phyloP scores from a whole-genome alignment of 2,113 vertebrate genomes.

The Verasper variegatus region DNA sequence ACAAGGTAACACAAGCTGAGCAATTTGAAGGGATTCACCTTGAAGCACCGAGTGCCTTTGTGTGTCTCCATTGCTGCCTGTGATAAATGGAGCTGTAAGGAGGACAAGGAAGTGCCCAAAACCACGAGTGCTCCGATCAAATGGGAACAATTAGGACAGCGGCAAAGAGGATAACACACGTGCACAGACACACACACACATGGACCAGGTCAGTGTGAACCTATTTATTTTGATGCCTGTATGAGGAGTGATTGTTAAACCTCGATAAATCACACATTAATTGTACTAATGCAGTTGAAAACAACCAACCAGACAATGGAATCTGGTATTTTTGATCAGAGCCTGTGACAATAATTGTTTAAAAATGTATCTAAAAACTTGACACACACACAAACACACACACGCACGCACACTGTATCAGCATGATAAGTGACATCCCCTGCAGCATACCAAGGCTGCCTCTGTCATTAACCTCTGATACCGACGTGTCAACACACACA shows the following conservation, averaged over 20 bases:
- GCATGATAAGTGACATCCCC: constrained; percentile 69
- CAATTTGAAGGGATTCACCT: constrained; percentile 75
- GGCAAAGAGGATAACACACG: constrained; percentile 36
- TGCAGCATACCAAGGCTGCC: constrained; percentile 66
- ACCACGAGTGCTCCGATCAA: constrained; percentile 55
- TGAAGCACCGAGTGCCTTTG: constrained; percentile 61
- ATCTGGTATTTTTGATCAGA: too few relatives aligned
- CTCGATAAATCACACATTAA: too few relatives aligned
- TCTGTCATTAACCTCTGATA: constrained; percentile 78
- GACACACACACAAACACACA: background rate
- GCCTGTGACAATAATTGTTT: too few relatives aligned
- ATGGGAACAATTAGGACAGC: constrained; percentile 66
- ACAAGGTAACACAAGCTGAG: constrained; percentile 74
- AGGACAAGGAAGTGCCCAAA: constrained; percentile 60
- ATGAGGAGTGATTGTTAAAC: too few relatives aligned
- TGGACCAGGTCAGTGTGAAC: background rate
- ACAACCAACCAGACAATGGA: too few relatives aligned
- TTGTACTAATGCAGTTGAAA: too few relatives aligned
- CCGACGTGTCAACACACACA: constrained; percentile 40
- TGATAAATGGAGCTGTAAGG: constrained; percentile 70
- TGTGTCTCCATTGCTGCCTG: constrained; percentile 58
- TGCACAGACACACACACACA: background rate
- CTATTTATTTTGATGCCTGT: too few relatives aligned
- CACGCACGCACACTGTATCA: constrained; percentile 40
- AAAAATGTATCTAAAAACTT: too few relatives aligned